Conservation (phyloP, 2,113 vertebrate genomes). For the Irena cyanogastra region DNA sequence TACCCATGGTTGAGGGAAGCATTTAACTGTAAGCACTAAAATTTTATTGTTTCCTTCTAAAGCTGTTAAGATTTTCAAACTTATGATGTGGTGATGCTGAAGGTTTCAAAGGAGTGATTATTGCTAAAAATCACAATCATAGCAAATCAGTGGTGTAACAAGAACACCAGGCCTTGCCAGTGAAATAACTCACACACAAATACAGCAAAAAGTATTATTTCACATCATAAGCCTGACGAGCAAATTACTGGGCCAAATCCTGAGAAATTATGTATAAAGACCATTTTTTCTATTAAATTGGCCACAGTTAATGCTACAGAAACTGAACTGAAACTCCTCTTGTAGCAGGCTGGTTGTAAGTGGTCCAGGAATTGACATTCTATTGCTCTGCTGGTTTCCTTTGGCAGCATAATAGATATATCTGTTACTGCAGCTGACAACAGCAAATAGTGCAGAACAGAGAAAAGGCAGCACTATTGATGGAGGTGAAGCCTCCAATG, state of each 20-base stretch:
- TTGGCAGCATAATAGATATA: background rate
- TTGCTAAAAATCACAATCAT: background rate
- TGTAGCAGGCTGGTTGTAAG: background rate
- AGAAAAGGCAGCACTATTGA: background rate
- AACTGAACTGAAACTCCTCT: background rate
- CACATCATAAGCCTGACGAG: background rate
- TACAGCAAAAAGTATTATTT: background rate
- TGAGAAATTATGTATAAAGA: background rate
- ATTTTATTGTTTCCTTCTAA: background rate
- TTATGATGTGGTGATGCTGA: background rate
- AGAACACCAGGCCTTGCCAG: background rate
- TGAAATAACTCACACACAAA: background rate
- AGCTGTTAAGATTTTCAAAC: background rate
- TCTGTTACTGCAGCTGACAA: background rate
- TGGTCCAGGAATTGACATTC: background rate
- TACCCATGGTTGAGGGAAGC: background rate
- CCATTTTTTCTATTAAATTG: background rate
- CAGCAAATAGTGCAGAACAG: constrained; percentile 12
- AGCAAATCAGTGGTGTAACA: background rate
- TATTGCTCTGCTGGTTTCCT: constrained; percentile 7
- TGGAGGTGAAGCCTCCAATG: background rate
- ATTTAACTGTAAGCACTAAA: background rate
- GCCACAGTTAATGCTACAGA: constrained; percentile 17
- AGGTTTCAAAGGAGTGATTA: background rate
- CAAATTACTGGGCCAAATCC: background rate